Evolutionary conservation across 2,888 invertebrate species (phyloP), one percentile per base, ranked within the genome.

Genomic region (Tromatobia lineatoria): DNA sequence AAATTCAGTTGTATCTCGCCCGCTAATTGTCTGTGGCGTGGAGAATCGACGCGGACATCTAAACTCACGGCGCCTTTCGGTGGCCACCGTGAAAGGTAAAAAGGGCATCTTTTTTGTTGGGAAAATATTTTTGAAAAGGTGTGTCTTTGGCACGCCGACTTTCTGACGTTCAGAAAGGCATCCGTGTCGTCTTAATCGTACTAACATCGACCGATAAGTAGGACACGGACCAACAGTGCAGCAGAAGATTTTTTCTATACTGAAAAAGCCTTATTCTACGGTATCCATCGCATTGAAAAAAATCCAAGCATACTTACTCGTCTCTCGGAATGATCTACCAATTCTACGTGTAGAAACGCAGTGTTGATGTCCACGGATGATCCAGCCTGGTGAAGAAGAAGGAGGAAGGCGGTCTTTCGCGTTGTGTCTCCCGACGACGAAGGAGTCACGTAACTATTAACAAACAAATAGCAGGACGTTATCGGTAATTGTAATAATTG

Each of bases 401-500:
- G 20, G 13, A 15, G 38, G 20, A 66, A 66, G 66, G 23, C 29
- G 11, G 13, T 47, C 15, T 52, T 66, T 20, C 52, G 66, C 64
- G 64, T 38, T 42, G 52, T 23, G 29, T 23, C 57, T 42, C 57
- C 23, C 61, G 57, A 29, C n/a, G 54, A 69, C 42, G 47, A 78
- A 87, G 86, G 88, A 87, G 89, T 87, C 88, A 88, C 89, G 90
- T 91, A 91, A 90, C 92, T 91, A 93, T 93, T 91, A 93, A 90
- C 90, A 90, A 89, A 90, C 92, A 92, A 93, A 92, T 92, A 90
- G 89, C 91, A 88, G 91, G 91, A 89, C 91, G 90, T 93, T 92
- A 90, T 88, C 88, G 87, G 91, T 92, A 93, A 93, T 93, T 93
- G 92, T 92, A 92, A 92, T 93, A 93, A 93, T 93, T 92, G 91